Evolutionary conservation across 1,140 invertebrate genomes (phyloP), one percentile per base, ranked within the genome.

Genomic region (Magallana angulata): DNA sequence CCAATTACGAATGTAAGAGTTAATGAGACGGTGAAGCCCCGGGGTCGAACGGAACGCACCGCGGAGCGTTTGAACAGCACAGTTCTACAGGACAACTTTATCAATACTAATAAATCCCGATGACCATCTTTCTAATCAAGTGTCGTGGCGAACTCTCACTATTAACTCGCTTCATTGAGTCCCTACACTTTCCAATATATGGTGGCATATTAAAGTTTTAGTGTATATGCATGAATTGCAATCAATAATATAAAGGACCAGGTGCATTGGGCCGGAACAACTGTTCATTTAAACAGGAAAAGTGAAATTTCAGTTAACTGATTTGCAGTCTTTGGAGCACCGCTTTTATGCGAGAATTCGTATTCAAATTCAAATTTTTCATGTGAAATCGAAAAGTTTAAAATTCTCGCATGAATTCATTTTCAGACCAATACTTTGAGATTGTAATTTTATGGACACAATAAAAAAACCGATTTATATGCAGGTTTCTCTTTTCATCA

Each of bases 121-220:
- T 76, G 68, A 30, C 68, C 68, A 76, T 76, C 68, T 71, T 24
- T 7, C 18, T 76, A 30, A 76, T 76, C 68, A 76, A 76, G 24
- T 48, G 68, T 76, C 68, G 68, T 76, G 68, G 11, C 24, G 68
- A 30, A 76, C 30, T 12, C 68, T 4, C 12, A 76, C 2, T 12
- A 8, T 76, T 71, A 7, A 18, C 9, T 71, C 64, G 64, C 64
- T 71, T 71, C 64, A 71, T 71, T 6, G 68, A 76, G 24, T 30
- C 36, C 36, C 24, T 12, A 8, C 68, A 76, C 14, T 76, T 48
- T 48, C 36, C 36, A 48, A 76, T 36, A 76, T 12, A 36, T 12
- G 36, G 36, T 76, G 30, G 36, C 9, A 36, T 36, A 76, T 76
- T 76, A 9, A 76, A 76, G 24, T 76, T 76, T 76, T 36, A 30